Evolutionary conservation across 2,113 vertebrate genomes (phyloP).

Genomic region (Toxotes jaculatrix): DNA sequence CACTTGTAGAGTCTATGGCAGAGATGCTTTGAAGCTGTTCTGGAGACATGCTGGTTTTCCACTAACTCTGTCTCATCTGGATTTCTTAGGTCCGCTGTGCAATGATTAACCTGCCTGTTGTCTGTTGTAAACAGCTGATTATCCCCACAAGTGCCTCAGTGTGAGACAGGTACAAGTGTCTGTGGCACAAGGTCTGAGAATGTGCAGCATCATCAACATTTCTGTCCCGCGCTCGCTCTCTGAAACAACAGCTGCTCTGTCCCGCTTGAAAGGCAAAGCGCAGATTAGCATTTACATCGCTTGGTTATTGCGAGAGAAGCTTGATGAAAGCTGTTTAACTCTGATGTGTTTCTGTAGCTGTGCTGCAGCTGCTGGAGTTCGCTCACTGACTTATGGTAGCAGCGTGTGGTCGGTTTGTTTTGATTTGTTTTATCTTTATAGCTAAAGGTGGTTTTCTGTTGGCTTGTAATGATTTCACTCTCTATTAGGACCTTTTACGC

Average conservation of each 20-base stretch:
- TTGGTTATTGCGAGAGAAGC: constrained; percentile 32
- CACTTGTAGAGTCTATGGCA: not conserved
- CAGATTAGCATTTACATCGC: constrained; percentile 48
- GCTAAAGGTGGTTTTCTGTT: not conserved
- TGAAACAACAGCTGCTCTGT: constrained; percentile 57
- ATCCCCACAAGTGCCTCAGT: constrained; percentile 18
- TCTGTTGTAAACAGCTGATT: constrained; percentile 43
- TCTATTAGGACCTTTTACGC: not conserved
- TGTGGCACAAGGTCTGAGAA: constrained; percentile 20
- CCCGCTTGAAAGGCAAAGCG: constrained; percentile 28
- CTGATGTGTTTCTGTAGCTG: constrained; percentile 6
- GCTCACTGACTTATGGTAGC: not conserved
- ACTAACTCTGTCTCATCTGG: constrained; percentile 12
- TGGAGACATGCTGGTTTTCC: not conserved
- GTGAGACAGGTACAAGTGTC: constrained; percentile 33
- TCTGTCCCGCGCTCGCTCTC: constrained; percentile 16
- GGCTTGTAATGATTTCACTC: not conserved
- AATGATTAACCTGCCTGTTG: constrained; percentile 22
- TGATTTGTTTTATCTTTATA: not conserved
- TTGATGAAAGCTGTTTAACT: constrained; percentile 29
- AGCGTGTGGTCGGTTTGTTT: not conserved
- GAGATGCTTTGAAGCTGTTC: not conserved
- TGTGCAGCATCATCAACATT: constrained; percentile 33
- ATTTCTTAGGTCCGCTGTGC: not conserved
- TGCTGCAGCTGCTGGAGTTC: constrained; percentile 18